These are phyloP conservation scores for Parascotia fuliginaria DNA, from an alignment of 2,888 invertebrate species.

Conservation along the genomic window DNA sequence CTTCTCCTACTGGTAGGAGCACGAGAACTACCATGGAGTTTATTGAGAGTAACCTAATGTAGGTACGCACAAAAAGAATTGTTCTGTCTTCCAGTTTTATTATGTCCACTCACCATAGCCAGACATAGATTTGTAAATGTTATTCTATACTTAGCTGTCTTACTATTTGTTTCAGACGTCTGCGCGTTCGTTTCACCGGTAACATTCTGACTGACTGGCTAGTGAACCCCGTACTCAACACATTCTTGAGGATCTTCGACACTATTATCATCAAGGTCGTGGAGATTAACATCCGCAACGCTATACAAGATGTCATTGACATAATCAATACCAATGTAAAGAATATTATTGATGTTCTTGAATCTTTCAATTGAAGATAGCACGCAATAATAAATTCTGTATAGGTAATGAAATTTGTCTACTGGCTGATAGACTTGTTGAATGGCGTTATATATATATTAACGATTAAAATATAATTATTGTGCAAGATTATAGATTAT, in stretches of 20 bases:
- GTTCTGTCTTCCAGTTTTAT: too few relatives aligned
- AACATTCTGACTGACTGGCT: conserved; percentile 81
- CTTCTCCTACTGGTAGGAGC: too few relatives aligned
- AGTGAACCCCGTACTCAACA: conserved; percentile 72
- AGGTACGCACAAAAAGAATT: too few relatives aligned
- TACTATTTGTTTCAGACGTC: conserved; percentile 59
- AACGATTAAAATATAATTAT: too few relatives aligned
- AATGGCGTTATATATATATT: too few relatives aligned
- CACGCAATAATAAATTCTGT: background rate
- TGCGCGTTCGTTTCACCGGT: conserved; percentile 77
- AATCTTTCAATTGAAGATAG: conserved; percentile 52
- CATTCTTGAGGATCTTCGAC: conserved; percentile 78
- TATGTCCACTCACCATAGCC: too few relatives aligned
- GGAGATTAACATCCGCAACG: conserved; percentile 63
- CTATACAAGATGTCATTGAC: conserved; percentile 59
- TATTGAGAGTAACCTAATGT: too few relatives aligned
- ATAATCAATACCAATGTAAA: conserved; percentile 67
- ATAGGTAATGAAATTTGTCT: background rate
- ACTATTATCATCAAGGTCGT: conserved; percentile 75
- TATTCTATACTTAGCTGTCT: background rate
- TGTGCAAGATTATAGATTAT: too few relatives aligned
- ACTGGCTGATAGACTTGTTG: too few relatives aligned
- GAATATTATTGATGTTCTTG: conserved; percentile 55
- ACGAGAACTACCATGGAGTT: too few relatives aligned
- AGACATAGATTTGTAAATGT: too few relatives aligned